Conservation (phyloP, 1,140 invertebrate genomes). For the Sinonovacula constricta region DNA sequence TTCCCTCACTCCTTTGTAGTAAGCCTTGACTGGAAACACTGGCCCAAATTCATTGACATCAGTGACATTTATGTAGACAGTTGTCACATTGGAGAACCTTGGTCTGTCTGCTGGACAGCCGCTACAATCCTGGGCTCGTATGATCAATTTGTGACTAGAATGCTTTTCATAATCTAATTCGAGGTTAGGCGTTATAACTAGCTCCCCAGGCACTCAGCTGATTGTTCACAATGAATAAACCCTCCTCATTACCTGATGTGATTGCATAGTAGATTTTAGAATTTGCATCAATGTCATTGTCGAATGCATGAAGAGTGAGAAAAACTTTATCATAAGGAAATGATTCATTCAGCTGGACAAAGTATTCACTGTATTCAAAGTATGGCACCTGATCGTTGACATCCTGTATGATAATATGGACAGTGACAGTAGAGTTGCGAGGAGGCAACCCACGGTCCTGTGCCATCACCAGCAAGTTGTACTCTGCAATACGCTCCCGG, state of each 20-base stretch:
- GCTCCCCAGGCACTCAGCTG: conserved; percentile 86
- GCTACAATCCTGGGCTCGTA: conserved; percentile 94
- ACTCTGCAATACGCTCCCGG: conserved; percentile 85
- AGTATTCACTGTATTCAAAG: conserved; percentile 91
- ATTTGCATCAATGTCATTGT: too few relatives aligned
- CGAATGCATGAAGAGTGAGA: conserved; percentile 63
- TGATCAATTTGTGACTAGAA: conserved; percentile 88
- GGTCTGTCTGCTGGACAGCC: conserved; percentile 91
- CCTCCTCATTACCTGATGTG: conserved; percentile 86
- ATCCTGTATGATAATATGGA: conserved; percentile 85
- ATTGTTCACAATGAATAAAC: conserved; percentile 92
- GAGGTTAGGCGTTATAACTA: conserved; percentile 85
- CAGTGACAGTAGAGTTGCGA: conserved; percentile 81
- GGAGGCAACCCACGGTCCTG: conserved; percentile 77
- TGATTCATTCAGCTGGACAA: conserved; percentile 84
- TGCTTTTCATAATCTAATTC: conserved; percentile 85
- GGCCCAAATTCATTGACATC: conserved; percentile 79
- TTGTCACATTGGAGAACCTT: conserved; percentile 92
- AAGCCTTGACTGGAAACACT: conserved; percentile 76
- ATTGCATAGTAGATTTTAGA: conserved; percentile 95
- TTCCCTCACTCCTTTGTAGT: conserved; percentile 86
- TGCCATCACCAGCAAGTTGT: conserved; percentile 82
- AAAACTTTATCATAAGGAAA: conserved; percentile 86
- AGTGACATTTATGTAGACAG: conserved; percentile 82
- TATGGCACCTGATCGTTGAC: conserved; percentile 95